Evolutionary conservation across 2,888 invertebrate species (phyloP).

Genomic region (Meta bourneti): DNA sequence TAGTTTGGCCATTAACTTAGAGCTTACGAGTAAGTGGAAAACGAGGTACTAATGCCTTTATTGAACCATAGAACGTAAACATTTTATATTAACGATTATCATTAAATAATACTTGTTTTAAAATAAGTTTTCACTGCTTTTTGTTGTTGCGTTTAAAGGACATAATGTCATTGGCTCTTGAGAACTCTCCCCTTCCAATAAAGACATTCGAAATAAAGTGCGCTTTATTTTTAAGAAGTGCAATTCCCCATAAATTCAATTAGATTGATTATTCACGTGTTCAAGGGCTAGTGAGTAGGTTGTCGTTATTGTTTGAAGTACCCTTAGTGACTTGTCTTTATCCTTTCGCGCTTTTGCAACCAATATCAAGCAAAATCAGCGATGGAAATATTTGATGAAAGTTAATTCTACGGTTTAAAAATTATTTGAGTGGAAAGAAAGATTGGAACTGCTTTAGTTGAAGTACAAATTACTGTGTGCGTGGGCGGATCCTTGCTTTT

Average conservation of each 20-base stretch:
- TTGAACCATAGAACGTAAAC: not conserved
- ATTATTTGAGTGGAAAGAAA: no score
- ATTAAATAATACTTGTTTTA: not conserved
- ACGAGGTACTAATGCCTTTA: constrained; percentile 47
- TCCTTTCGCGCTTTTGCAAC: no score
- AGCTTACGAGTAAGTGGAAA: constrained; percentile 22
- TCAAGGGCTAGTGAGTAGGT: not conserved
- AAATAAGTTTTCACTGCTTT: not conserved
- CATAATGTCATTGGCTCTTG: not conserved
- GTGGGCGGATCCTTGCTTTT: no score
- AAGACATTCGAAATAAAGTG: not conserved
- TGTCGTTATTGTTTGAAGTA: no score
- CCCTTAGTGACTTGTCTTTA: no score
- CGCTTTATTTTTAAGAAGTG: not conserved
- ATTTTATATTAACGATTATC: not conserved
- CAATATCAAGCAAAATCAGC: no score
- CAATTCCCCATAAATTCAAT: not conserved
- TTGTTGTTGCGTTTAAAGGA: not conserved
- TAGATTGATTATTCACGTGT: not conserved
- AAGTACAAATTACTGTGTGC: no score
- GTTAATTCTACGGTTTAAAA: no score
- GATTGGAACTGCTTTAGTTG: no score
- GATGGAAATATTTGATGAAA: no score
- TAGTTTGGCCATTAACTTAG: constrained; percentile 59
- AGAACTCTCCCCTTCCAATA: not conserved